Base-by-base conservation (phyloP, 53 echinoderm and acorn worm genomes). In the Pentamera pediparva region DNA sequence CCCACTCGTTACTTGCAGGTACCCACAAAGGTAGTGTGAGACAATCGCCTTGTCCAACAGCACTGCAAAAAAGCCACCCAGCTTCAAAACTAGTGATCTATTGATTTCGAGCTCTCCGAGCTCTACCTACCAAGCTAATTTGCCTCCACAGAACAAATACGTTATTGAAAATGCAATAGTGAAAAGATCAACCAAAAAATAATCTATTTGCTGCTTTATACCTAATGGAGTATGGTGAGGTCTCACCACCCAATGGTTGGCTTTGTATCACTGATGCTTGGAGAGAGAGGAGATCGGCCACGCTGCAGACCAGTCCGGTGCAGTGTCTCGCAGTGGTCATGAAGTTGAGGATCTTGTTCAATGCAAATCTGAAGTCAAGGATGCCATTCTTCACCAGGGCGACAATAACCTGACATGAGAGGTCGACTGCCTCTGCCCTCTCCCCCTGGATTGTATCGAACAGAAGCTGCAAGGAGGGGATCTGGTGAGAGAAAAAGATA, bases 291-390 rank as follows among this genome's bases (percentile, higher is more conserved):
- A 89, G 57, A 37, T 82, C 59, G 15, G 63, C 30, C 24, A 89
- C 7, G 11, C 78, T 65, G n/a, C 52, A n/a, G 7, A 77, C 25
- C 45, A 74, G 29, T 17, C 67, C 79, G 10, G 36, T 25, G 3
- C 35, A 38, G 54, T 81, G 67, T 12, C 52, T 22, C 12, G 82
- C 82, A 1, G 89, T 86, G 1, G 89, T 78, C 19, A 86, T 78
- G 57, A 89, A 65, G 43, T 82, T 89, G 2, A 89, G 57, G 13
- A 89, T 47, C 15, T 78, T 77, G 19, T 74, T 78, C 39, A 89
- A 9, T 1, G 86, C 72, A 33, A 75, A 86, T 35, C 62, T 78
- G 40, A 81, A 70, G 13, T 89, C 82, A 3, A 82, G 75, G 39
- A 82, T 78, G 7, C 82, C 86, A 36, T 73, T 47, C 15, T 77